Conservation (phyloP, 2,888 invertebrate genomes). For the Seira ritae region DNA sequence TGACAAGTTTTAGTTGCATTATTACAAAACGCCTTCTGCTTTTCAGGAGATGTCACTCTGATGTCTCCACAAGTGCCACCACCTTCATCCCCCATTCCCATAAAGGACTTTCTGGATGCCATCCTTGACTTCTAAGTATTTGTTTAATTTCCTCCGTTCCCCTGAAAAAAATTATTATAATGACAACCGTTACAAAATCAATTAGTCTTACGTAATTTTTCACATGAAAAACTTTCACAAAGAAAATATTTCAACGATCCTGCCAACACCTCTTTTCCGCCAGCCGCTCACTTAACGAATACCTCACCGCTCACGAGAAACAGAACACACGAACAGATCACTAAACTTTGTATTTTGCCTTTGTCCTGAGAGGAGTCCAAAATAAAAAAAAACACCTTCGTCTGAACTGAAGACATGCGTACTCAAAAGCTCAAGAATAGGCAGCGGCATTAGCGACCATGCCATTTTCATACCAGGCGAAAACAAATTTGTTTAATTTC, state of each 20-base stretch:
- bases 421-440: not conserved
- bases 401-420: not conserved
- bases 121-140: not conserved
- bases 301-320: not conserved
- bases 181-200: not conserved
- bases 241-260: too few relatives aligned
- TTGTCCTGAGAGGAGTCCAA: too few relatives aligned
- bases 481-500: too few relatives aligned
- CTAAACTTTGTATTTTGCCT: too few relatives aligned
- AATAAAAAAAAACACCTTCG: not conserved
- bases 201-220: too few relatives aligned
- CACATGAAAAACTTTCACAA: not conserved
- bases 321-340: not conserved
- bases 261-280: not conserved
- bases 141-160: too few relatives aligned
- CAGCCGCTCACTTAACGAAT: not conserved
- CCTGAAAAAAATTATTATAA: too few relatives aligned
- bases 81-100: not conserved
- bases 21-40: not conserved
- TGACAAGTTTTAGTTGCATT: constrained; percentile 6
- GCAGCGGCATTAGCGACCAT: too few relatives aligned
- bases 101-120: not conserved
- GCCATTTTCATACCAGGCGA: too few relatives aligned
- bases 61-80: not conserved
- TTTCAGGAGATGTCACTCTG: not conserved